phyloP scores from a whole-genome alignment of 1,140 invertebrate genomes.

The Drosophila novamexicana region DNA sequence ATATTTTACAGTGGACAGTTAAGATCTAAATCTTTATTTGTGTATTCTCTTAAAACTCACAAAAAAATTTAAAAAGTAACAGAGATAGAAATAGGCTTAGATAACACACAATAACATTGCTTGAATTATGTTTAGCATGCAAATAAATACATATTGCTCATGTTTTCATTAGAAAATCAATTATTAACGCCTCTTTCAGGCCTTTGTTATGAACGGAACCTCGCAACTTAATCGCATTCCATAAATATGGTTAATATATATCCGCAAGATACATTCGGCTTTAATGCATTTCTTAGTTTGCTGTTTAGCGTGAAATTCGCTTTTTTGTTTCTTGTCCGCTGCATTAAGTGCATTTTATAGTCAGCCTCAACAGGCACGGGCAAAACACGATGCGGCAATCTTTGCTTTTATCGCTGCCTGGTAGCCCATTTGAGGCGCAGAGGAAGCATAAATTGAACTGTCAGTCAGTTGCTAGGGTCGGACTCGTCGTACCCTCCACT shows the following conservation, averaged over 20 bases:
- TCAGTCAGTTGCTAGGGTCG: constrained; percentile 60
- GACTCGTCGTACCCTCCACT: constrained; percentile 15
- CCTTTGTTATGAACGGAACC: no score
- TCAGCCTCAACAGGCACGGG: constrained; percentile 52
- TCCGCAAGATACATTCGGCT: constrained; percentile 63
- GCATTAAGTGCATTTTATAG: constrained; percentile 81
- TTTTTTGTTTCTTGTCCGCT: constrained; percentile 41
- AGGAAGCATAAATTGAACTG: constrained; percentile 82
- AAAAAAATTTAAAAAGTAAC: no score
- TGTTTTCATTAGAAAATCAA: neutral
- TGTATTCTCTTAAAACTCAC: no score
- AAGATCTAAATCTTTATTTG: no score
- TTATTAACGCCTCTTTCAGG: constrained; percentile 2
- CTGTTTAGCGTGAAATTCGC: constrained; percentile 15
- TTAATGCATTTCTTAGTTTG: constrained; percentile 57
- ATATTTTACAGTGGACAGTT: no score
- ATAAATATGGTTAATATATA: constrained; percentile 67
- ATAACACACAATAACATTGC: no score
- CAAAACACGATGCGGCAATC: constrained; percentile 72
- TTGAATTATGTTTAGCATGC: no score
- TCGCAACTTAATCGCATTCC: constrained; percentile 58
- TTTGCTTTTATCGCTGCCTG: constrained; percentile 73
- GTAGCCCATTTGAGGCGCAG: constrained; percentile 62
- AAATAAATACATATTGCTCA: no score
- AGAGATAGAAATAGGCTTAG: no score